phyloP scores from a whole-genome alignment of 1,140 invertebrate species.

The Venturia canescens region DNA sequence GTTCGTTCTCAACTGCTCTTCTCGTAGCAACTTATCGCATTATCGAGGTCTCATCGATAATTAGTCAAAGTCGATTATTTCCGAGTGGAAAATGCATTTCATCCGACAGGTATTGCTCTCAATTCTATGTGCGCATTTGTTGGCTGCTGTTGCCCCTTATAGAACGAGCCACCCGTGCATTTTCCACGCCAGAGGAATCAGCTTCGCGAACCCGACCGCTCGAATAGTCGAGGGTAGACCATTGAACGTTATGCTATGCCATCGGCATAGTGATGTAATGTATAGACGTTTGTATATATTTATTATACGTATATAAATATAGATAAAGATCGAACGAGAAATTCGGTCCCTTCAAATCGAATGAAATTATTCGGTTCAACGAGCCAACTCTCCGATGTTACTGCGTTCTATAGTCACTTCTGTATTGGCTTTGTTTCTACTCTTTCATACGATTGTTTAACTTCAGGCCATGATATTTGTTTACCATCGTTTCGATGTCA shows the following conservation, averaged over 20 bases:
- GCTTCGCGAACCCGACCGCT: not conserved
- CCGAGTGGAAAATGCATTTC: slow-evolving; percentile 29
- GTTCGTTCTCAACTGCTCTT: not conserved
- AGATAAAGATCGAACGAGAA: slow-evolving; percentile 8
- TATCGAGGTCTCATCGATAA: slow-evolving; percentile 20
- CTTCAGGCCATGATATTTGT: not conserved
- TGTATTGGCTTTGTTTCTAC: not conserved
- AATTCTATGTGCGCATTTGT: not conserved
- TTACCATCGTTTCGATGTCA: not conserved
- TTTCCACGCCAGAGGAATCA: slow-evolving; percentile 33
- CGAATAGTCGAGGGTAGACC: not conserved
- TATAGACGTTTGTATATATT: not conserved
- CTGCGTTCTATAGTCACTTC: not conserved
- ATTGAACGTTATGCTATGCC: slow-evolving; percentile 13
- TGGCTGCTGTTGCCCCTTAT: not conserved
- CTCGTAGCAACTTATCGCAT: not conserved
- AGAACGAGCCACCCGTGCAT: not conserved
- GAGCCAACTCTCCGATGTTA: slow-evolving; percentile 44
- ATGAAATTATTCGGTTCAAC: slow-evolving; percentile 63
- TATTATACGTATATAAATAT: not conserved
- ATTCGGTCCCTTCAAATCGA: slow-evolving; percentile 49
- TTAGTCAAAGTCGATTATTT: slow-evolving; percentile 23
- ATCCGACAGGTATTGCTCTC: not conserved
- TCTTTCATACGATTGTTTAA: slow-evolving; percentile 40
- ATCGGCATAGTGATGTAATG: slow-evolving; percentile 13